Evolutionary conservation across 2,888 invertebrate species (phyloP), one percentile per base, ranked within the genome.

Genomic region (Mesodorylaimus sp.): DNA sequence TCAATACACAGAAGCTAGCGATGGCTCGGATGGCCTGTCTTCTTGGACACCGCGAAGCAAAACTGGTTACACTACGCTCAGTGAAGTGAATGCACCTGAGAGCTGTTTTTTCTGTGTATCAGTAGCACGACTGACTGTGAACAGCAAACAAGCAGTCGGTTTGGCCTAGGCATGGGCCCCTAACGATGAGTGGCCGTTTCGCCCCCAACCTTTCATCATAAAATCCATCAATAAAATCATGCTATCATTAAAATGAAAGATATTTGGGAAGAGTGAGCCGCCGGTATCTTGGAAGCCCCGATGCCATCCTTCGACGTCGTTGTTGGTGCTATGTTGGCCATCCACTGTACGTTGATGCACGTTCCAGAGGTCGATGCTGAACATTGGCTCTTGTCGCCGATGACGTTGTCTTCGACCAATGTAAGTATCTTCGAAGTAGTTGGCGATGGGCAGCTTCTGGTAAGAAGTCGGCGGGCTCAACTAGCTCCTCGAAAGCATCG

Each of bases 351-450:
- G 21, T 19, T 39, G 10, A 21, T n/a, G 21, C 10, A 39, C 21
- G 21, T 39, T 39, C 41, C 41, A 39, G 21, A 39, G 10, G 7
- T 7, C 41, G 21, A 39, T 39, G 21, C n/a, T 13, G 21, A 39
- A 39, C 7, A n/a, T 39, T 39, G 41, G 41, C 7, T 10, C n/a
- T 10, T 21, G 41, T 5, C 41, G 10, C 21, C 21, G 41, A n/a
- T 21, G 10, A n/a, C 10, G 41, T n/a, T 21, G 16, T 19, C 41
- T 7, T 7, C 41, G 41, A 21, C 41, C 41, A 39, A 39, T 39
- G 21, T 16, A 39, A 16, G 41, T 39, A 39, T 39, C 41, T 39
- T 39, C 41, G 41, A 39, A 39, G 21, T 39, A 39, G 21, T 39
- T 21, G 10, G 21, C 41, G 21, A 39, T 39, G 21, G 21, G n/a